Base-by-base conservation (phyloP, 35 echinoderm and acorn worm genomes). In the Ophiothrix spiculata region DNA sequence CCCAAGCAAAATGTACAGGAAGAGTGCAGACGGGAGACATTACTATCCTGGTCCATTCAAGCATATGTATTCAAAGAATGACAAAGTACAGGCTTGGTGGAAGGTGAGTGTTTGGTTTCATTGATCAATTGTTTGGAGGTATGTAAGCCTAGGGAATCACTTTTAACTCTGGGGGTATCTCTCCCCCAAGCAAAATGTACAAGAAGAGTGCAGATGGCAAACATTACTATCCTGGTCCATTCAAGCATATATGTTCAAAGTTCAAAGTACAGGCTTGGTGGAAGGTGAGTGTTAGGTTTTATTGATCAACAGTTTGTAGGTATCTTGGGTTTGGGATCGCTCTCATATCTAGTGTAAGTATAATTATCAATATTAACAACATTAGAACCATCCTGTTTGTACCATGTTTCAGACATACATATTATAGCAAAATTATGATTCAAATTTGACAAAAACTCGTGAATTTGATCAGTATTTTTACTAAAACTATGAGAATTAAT, bases 21-120 rank as follows among this genome's bases (percentile, higher is more conserved):
- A n/a, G 29, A 69, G 60, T 28, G 1, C 10, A 25, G 83, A 92
- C 39, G 90, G 85, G 35, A 81, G 40, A 25, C 74, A 76, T 32
- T 86, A 87, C 25, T 92, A 92, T 64, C n/a, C 69, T 32, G 78
- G 78, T 64, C 16, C 29, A 25, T 16, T 87, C 0, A 38, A 77
- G 28, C 78, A 92, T 11, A 54, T 92, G 41, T 92, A 88, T 33
- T 40, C 77, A 32, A 77, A 92, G 19, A 82, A 37, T 32, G n/a
- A 79, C 46, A 82, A 75, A 23, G 17, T 37, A 35, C 13, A 39
- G 49, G 21, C 13, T 38, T 42, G 45, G 38, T 37, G 75, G 41
- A 46, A 82, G 90, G 90, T 92, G 8, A 35, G 83, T 40, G 1
- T 41, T 31, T n/a, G n/a, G n/a, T n/a, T n/a, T n/a, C n/a, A n/a